Base-by-base conservation (phyloP, 2,797 vertebrate species). In the Apogon talboti region DNA sequence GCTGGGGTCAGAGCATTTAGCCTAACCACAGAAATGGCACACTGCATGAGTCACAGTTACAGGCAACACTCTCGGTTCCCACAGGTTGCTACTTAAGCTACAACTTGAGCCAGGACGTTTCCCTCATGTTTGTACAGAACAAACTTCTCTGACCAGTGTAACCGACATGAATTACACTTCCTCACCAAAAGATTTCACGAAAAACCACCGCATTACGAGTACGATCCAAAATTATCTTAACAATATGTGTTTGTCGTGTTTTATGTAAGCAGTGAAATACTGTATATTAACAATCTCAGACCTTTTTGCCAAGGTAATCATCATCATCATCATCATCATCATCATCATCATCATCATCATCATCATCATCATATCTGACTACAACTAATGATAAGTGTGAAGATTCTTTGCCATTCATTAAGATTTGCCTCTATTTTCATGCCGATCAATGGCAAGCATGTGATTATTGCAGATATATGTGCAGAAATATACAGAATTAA, bases 1-100 rank as follows among this genome's bases (percentile, higher is more conserved):
- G 82, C 71, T 63, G 40, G 71, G 83, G 84, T 89, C 86, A 88
- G 57, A 83, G 64, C 78, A 65, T 76, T 86, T 82, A 86, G 62
- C 67, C 64, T 16, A 61, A 89, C 86, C 87, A 64, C 86, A 89
- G 73, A 71, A 74, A 79, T 56, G 64, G 80, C 59, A 74, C 58
- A 74, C 63, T 8, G 65, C 62, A 59, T 90, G 87, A 91, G 59
- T 92, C 86, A 92, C 66, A 59, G 46, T 78, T 65, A 54, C 74
- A 71, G 69, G 68, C 76, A 79, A 53, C 44, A 48, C 55, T 54
- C 50, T 51, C 19, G 21, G 59, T 81, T 88, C 70, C 75, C 72
- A 84, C 81, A 84, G 49, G 75, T 86, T 74, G 42, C 19, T 65
- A 4, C 66, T 70, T 57, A n/a, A 44, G 65, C 54, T 18, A 41